These are phyloP conservation scores for Agriopis leucophaearia DNA, from an alignment of 2,888 invertebrate species.

Conservation along the genomic window DNA sequence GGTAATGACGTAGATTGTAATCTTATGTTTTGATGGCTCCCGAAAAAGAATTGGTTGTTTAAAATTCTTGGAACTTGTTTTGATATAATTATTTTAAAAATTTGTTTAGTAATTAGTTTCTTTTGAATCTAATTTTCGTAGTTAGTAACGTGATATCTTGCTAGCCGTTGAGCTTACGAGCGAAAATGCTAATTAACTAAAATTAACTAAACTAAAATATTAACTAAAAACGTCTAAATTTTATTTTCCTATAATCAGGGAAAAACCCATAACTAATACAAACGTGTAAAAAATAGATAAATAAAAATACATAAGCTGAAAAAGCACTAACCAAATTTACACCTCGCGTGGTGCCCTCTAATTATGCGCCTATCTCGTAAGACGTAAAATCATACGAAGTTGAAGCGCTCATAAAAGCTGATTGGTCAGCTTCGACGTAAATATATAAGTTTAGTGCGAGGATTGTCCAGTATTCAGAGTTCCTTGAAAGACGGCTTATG, in stretches of 20 bases:
- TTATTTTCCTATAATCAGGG: not conserved
- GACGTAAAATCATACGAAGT: constrained; percentile 27
- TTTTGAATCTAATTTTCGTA: not conserved
- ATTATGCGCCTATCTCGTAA: constrained; percentile 21
- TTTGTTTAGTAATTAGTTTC: not conserved
- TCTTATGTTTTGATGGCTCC: constrained; percentile 41
- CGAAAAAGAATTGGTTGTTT: constrained; percentile 19
- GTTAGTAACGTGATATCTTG: too few relatives aligned
- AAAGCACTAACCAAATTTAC: constrained; percentile 30
- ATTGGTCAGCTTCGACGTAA: constrained; percentile 29
- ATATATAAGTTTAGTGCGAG: constrained; percentile 31
- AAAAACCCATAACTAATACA: not conserved
- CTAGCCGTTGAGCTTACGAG: too few relatives aligned
- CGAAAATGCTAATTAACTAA: too few relatives aligned
- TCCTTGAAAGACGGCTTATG: not conserved
- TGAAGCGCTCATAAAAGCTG: constrained; percentile 34
- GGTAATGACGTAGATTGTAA: constrained; percentile 51
- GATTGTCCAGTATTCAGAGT: constrained; percentile 21
- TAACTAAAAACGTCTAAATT: too few relatives aligned
- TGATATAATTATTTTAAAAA: too few relatives aligned
- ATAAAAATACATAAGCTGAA: not conserved
- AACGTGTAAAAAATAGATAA: not conserved
- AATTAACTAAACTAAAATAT: too few relatives aligned
- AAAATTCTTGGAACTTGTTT: constrained; percentile 8
- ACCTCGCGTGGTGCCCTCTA: constrained; percentile 13